These are phyloP conservation scores for Drosophila setosimentum DNA, from an alignment of 2,888 invertebrate genomes.

Conservation along the genomic window DNA sequence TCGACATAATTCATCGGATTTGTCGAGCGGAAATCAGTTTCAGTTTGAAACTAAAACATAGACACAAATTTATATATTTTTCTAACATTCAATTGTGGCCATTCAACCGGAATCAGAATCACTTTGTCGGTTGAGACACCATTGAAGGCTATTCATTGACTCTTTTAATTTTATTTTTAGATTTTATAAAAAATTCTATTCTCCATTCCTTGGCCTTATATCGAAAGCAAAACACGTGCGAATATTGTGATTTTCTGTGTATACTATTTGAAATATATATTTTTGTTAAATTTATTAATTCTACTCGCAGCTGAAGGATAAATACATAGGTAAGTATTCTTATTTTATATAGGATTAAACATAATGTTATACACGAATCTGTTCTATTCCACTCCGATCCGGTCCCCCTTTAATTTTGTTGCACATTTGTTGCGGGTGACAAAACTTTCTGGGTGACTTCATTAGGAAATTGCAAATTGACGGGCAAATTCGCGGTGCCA, in stretches of 20 bases:
- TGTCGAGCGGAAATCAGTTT: slow-evolving; percentile 70
- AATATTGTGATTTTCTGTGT: neutral
- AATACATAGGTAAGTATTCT: neutral
- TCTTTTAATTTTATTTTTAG: neutral
- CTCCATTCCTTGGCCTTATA: neutral
- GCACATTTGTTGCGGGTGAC: slow-evolving; percentile 32
- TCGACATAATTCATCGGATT: slow-evolving; percentile 70
- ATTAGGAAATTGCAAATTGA: slow-evolving; percentile 52
- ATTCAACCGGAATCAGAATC: slow-evolving; percentile 12
- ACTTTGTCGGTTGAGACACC: neutral
- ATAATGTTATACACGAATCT: neutral
- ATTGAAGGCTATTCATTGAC: slow-evolving; percentile 9
- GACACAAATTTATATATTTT: neutral
- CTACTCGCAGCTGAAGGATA: neutral
- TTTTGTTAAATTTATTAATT: neutral
- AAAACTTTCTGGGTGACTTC: slow-evolving; percentile 43
- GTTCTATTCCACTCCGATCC: neutral
- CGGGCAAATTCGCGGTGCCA: slow-evolving; percentile 58
- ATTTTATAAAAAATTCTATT: neutral
- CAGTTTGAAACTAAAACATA: slow-evolving; percentile 14
- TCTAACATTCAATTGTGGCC: slow-evolving; percentile 10
- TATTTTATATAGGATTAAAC: neutral
- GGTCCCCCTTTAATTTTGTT: neutral
- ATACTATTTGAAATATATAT: neutral
- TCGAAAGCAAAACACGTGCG: neutral